These are phyloP conservation scores for Cercopithecus diana DNA, from an alignment of 2,797 vertebrate species.

Conservation along the genomic window DNA sequence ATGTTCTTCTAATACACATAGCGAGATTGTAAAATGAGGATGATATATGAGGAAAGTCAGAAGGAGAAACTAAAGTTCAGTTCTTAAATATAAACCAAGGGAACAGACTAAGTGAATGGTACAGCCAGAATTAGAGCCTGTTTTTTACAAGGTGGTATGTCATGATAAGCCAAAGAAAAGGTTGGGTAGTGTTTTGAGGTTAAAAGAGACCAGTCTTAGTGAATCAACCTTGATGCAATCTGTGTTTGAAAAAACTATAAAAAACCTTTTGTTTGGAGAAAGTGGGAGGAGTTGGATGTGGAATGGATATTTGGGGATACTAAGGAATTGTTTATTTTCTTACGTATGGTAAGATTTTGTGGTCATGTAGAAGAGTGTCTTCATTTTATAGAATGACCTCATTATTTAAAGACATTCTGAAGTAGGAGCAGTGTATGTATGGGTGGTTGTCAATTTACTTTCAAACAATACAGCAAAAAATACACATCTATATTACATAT, in stretches of 20 bases:
- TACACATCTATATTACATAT: accelerated
- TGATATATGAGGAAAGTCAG: neutral
- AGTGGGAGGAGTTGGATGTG: neutral
- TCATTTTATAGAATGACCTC: neutral
- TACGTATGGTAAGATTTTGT: neutral
- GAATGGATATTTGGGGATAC: neutral
- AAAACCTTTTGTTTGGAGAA: neutral
- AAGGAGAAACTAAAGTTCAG: neutral
- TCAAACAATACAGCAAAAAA: neutral
- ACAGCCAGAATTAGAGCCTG: neutral
- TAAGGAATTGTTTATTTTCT: neutral
- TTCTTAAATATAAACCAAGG: neutral
- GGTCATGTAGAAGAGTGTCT: neutral
- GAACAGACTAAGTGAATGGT: neutral
- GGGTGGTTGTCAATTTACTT: neutral
- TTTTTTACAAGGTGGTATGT: neutral
- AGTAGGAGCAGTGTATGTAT: neutral
- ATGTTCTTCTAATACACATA: neutral
- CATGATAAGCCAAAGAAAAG: neutral
- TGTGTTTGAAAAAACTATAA: neutral
- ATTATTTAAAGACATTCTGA: neutral
- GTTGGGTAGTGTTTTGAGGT: neutral
- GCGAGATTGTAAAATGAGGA: neutral
- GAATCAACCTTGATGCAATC: neutral
- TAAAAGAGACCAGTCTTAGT: neutral